A percentile compares a stretch with the other conserved stretches of the same genome.
Conservation (phyloP, 1,140 invertebrate genomes). For the Cyphomyrmex costatus region DNA sequence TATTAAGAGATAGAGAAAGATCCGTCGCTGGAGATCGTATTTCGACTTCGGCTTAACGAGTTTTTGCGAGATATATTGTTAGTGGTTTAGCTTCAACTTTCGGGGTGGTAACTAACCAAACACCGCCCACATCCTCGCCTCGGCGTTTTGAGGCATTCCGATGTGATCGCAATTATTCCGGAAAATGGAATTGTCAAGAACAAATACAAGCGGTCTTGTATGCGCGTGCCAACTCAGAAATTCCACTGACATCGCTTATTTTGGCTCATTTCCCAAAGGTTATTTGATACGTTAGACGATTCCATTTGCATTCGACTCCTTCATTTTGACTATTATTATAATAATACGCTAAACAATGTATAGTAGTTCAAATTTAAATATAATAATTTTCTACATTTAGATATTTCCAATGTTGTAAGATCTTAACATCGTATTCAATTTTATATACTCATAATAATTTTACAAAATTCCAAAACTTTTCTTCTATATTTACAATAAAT, state of each 20-base stretch:
- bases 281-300: neutral
- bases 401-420: neutral
- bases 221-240: neutral
- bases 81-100: constrained; percentile 47
- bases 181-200: constrained; percentile 51
- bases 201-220: constrained; percentile 1
- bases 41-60: constrained; percentile 56
- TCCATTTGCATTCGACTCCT: neutral
- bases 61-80: constrained; percentile 38
- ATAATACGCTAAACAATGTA: neutral
- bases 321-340: neutral
- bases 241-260: constrained; percentile 7
- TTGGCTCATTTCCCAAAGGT: constrained; percentile 18
- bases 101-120: constrained; percentile 45
- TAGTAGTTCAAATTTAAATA: neutral
- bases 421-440: neutral
- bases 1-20: constrained; percentile 9
- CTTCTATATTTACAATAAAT: neutral
- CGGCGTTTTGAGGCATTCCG: constrained; percentile 39
- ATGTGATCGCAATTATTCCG: constrained; percentile 47
- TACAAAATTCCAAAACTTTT: neutral
- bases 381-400: neutral
- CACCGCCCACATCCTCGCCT: neutral
- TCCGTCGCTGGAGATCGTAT: constrained; percentile 24
- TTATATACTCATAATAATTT: neutral